Evolutionary conservation across 2,797 vertebrate species (phyloP).

Genomic region (Lacerta bilineata): DNA sequence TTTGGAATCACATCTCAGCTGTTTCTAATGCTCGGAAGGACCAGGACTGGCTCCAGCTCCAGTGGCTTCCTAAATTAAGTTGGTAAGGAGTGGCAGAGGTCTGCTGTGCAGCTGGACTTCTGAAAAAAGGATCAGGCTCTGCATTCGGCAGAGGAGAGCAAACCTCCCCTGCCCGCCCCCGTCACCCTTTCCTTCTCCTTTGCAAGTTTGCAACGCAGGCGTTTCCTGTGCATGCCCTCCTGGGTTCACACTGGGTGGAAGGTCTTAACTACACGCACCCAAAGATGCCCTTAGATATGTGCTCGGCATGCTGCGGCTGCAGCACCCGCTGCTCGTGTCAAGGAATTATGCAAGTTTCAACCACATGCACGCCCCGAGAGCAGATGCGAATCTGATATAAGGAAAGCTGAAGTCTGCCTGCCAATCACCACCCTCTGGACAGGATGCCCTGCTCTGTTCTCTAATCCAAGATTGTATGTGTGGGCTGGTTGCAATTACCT

Average conservation of each 20-base stretch:
- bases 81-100: background rate
- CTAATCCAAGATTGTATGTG: background rate
- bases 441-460: background rate
- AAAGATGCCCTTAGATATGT: background rate
- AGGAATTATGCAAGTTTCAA: background rate
- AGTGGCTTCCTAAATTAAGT: background rate
- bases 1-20: background rate
- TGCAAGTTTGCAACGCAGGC: background rate
- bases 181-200: background rate
- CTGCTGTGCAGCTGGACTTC: background rate
- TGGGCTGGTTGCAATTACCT: background rate
- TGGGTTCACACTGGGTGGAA: background rate
- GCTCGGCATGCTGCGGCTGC: background rate
- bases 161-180: background rate
- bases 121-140: no score
- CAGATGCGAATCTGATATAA: slow-evolving; percentile 17
- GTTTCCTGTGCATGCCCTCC: background rate
- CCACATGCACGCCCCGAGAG: slow-evolving; percentile 12
- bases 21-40: background rate
- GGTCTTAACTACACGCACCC: background rate
- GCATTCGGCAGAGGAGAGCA: background rate
- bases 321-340: background rate
- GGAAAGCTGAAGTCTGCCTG: background rate
- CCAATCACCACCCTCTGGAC: background rate
- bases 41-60: background rate